Evolutionary conservation across 1,140 invertebrate genomes (phyloP).

Genomic region (Reticulitermes speratus): DNA sequence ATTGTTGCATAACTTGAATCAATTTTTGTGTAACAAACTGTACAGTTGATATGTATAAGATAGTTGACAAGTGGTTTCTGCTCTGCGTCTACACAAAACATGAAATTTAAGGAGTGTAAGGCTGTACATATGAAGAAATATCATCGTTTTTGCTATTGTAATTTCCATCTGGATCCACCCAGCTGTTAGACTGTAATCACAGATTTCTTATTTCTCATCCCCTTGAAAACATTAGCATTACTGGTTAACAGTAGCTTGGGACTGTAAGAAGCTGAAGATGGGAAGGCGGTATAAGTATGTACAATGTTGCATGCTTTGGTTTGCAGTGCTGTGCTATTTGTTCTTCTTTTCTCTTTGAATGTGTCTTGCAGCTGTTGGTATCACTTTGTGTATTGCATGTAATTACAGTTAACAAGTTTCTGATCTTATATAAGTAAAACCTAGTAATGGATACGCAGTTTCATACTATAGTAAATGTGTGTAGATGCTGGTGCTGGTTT

Average conservation of each 20-base stretch:
- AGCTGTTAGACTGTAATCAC: neutral
- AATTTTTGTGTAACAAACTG: no score
- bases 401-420: neutral
- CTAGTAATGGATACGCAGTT: no score
- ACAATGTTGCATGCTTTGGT: neutral
- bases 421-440: no score
- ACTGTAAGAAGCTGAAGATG: neutral
- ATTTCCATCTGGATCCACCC: neutral
- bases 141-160: neutral
- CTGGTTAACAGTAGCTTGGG: neutral
- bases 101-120: no score
- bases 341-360: neutral
- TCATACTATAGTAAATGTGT: no score
- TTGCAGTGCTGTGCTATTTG: neutral
- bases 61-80: no score
- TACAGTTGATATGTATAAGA: no score
- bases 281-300: neutral
- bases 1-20: no score
- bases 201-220: neutral
- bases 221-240: neutral
- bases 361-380: neutral
- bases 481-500: no score
- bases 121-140: neutral
- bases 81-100: no score
- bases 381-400: neutral